Evolutionary conservation across 2,113 vertebrate species (phyloP).

Genomic region (human): GRCh38 chr3:190913001-190913500

Average conservation of each 20-base stretch:
- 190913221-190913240: neutral
- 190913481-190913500: neutral
- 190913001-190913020: neutral
- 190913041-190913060: neutral
- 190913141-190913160: neutral
- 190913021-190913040: neutral
- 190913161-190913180: neutral
- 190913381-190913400: neutral
- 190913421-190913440: neutral
- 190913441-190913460: neutral
- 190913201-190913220: neutral
- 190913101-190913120: neutral
- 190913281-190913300: neutral
- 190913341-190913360: neutral
- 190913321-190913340: neutral
- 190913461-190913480: neutral
- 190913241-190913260: neutral
- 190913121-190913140: neutral
- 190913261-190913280: neutral
- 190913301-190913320: neutral
- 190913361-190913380: neutral
- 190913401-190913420: neutral
- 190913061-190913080: neutral
- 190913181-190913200: neutral
- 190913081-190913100: neutral